phyloP scores from a whole-genome alignment of 2,797 vertebrate species.

The Vultur gryphus region DNA sequence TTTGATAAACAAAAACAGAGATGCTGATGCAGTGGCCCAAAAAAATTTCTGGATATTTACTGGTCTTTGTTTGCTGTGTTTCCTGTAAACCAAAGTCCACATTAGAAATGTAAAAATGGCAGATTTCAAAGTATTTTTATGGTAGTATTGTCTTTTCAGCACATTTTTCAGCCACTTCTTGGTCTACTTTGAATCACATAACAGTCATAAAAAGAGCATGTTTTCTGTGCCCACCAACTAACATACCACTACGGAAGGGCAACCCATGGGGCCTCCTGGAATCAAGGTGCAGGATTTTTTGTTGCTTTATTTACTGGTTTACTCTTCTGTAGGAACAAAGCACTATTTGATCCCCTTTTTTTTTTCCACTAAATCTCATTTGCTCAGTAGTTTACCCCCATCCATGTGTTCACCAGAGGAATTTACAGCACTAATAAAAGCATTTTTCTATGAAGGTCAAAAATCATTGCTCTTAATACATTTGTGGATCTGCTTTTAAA shows the following conservation, averaged over 20 bases:
- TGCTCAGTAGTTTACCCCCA: conserved; percentile 63
- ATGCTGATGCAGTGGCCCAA: not conserved
- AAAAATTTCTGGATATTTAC: not conserved
- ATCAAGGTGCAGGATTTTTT: conserved; percentile 49
- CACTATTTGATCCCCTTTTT: conserved; percentile 64
- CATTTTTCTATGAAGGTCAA: conserved; percentile 49
- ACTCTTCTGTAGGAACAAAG: conserved; percentile 64
- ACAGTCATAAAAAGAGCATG: not conserved
- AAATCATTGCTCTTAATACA: conserved; percentile 51
- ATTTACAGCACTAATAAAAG: conserved; percentile 64
- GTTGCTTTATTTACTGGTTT: conserved; percentile 63
- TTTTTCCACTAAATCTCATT: conserved; percentile 71
- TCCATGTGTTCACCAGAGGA: conserved; percentile 59
- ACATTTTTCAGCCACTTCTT: not conserved
- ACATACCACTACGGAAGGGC: not conserved
- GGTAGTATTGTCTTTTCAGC: not conserved
- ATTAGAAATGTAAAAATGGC: not conserved
- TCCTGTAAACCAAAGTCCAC: not conserved
- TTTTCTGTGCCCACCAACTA: not conserved
- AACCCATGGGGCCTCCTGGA: not conserved
- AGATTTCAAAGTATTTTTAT: not conserved
- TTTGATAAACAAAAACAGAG: not conserved
- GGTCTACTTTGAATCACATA: not conserved
- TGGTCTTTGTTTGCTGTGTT: not conserved
- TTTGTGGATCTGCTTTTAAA: conserved; percentile 35